Evolutionary conservation across 2,888 invertebrate genomes (phyloP), one percentile per base, ranked within the genome.

Genomic region (Acronicta aceris): DNA sequence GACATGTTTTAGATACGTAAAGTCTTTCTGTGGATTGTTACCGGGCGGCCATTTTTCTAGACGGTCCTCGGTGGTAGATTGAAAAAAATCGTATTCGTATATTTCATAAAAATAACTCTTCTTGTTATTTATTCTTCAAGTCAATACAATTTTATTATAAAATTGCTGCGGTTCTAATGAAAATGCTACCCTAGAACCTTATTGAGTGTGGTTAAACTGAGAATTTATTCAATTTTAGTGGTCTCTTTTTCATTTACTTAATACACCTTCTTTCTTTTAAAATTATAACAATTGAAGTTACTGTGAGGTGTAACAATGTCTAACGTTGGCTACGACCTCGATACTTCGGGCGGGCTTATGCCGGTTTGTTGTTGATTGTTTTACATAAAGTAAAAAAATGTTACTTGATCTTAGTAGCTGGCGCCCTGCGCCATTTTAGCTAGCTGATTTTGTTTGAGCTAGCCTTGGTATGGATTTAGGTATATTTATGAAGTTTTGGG

Each of bases 321-420:
- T 71, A 93, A 85, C 81, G 95, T 96, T 63, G 96, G 97, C 77
- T 97, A 97, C 87, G 97, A 97, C 91, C 95, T 97, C 79, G 97
- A 97, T 85, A 96, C 96, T 71, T 96, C 97, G 68, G 97, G 97
- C 71, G 97, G 98, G 71, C 95, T 98, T 67, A 98, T 98, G 98
- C 97, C 98, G 95, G 98, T 98, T 93, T 96, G 96, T 95, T 95
- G 95, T 93, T 72, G 71, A 78, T 73, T 77, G 74, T 74, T 65
- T 71, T 65, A 40, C 54, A 59, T 30, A 58, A 53, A 64, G 58
- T 67, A 66, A 55, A 64, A 74, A 53, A 74, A 55, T 74, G 49
- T 49, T 48, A 60, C 65, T 64, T 36, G 40, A 59, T 81, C 43
- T 60, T 64, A 52, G 55, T 67, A 59, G 61, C 76, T 85, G 84